Evolutionary conservation across 2,888 invertebrate species (phyloP).

Genomic region (Drosophila borealis): DNA sequence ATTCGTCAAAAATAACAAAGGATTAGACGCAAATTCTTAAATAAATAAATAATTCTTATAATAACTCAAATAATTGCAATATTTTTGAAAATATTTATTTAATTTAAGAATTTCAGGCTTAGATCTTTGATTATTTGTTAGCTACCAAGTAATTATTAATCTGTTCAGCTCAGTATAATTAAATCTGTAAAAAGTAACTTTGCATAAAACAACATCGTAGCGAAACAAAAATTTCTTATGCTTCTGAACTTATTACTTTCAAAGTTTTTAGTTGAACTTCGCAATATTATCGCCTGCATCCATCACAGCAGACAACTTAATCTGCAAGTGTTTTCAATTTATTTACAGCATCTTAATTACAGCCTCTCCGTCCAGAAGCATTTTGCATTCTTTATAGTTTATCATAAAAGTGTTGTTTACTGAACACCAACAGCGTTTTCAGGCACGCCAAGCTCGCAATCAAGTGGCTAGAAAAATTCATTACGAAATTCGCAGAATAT

Average conservation of each 20-base stretch:
- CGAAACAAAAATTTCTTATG: neutral
- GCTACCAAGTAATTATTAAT: neutral
- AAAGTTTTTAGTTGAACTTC: neutral
- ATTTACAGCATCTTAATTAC: neutral
- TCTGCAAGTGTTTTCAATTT: neutral
- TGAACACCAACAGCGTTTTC: neutral
- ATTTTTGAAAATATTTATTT: too few relatives aligned
- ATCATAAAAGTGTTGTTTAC: neutral
- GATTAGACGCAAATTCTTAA: too few relatives aligned
- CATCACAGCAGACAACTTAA: neutral
- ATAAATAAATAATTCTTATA: too few relatives aligned
- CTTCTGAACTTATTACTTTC: neutral
- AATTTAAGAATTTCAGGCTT: neutral
- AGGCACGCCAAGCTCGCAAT: neutral
- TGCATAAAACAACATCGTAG: neutral
- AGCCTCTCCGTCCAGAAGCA: neutral
- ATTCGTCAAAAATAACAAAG: too few relatives aligned
- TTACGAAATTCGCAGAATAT: slow-evolving; percentile 14
- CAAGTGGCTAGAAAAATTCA: slow-evolving; percentile 14
- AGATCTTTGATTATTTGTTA: neutral
- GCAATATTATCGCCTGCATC: slow-evolving; percentile 5
- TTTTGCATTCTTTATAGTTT: neutral
- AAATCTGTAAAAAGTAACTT: neutral
- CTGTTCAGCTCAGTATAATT: neutral
- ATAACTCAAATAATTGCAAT: too few relatives aligned